Evolutionary conservation across 1,140 invertebrate genomes (phyloP).

Genomic region (Aphis craccivora): DNA sequence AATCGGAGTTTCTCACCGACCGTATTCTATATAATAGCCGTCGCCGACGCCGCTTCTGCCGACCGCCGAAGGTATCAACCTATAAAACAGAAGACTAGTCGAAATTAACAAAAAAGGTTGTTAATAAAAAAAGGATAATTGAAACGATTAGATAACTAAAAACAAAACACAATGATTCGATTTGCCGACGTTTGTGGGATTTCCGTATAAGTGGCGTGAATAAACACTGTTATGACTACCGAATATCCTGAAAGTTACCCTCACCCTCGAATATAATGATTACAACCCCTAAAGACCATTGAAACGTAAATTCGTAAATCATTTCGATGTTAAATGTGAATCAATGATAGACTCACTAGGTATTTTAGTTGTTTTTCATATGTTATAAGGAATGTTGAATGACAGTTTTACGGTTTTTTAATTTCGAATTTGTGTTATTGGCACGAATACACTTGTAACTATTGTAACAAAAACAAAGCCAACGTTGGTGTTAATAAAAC

Average conservation of each 20-base stretch:
- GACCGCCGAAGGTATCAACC: neutral
- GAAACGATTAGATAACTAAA: slow-evolving; percentile 41
- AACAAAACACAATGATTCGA: slow-evolving; percentile 39
- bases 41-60: slow-evolving; percentile 6
- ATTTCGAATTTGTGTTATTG: neutral
- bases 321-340: slow-evolving; percentile 11
- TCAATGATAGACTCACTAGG: neutral
- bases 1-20: slow-evolving; percentile 46
- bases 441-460: neutral
- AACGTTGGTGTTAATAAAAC: neutral
- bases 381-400: neutral
- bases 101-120: slow-evolving; percentile 22
- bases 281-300: neutral
- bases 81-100: neutral
- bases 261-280: neutral
- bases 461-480: neutral
- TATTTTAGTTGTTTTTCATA: neutral
- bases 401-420: neutral
- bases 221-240: slow-evolving; percentile 42
- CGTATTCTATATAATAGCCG: neutral
- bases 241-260: slow-evolving; percentile 8
- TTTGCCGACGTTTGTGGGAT: neutral
- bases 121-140: slow-evolving; percentile 52
- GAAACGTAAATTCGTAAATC: slow-evolving; percentile 46
- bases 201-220: slow-evolving; percentile 35